A percentile compares a stretch with the other conserved stretches of the same genome.
These are phyloP conservation scores for Charadrius vociferus DNA, from an alignment of 2,113 vertebrate species.

Conservation along the genomic window DNA sequence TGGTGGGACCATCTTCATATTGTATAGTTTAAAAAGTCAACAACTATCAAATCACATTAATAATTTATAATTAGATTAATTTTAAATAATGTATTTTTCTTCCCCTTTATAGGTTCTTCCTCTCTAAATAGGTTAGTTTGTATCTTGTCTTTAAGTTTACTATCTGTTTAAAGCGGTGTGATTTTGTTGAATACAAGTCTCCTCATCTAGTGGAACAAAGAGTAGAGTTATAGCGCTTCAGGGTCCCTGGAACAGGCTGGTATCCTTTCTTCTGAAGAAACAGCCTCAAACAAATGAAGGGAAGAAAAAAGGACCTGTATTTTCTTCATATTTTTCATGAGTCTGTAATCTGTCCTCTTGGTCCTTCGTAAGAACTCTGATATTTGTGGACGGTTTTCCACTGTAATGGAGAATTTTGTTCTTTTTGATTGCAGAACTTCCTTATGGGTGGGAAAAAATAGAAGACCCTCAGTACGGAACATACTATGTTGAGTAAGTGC, in stretches of 20 bases:
- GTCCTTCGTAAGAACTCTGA: neutral
- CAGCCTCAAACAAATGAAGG: neutral
- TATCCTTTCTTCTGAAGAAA: neutral
- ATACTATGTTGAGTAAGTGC: constrained; percentile 96
- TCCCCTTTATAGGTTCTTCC: neutral
- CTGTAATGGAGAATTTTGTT: neutral
- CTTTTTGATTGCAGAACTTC: constrained; percentile 85
- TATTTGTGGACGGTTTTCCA: neutral
- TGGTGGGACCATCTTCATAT: rapidly evolving
- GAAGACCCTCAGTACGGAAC: constrained; percentile 96
- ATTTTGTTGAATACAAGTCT: neutral
- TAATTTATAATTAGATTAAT: neutral
- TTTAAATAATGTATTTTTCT: neutral
- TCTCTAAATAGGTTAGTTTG: neutral
- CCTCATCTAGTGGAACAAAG: neutral
- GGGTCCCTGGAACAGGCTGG: neutral
- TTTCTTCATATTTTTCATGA: neutral
- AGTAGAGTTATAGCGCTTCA: neutral
- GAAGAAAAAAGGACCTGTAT: neutral
- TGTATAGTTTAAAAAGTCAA: neutral
- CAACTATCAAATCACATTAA: neutral
- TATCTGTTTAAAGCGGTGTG: neutral
- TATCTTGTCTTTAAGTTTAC: neutral
- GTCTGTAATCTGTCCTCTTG: neutral
- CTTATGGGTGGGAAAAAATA: constrained; percentile 98